Base-by-base conservation (phyloP, 2,888 invertebrate species). In the Antheraea assamensis region DNA sequence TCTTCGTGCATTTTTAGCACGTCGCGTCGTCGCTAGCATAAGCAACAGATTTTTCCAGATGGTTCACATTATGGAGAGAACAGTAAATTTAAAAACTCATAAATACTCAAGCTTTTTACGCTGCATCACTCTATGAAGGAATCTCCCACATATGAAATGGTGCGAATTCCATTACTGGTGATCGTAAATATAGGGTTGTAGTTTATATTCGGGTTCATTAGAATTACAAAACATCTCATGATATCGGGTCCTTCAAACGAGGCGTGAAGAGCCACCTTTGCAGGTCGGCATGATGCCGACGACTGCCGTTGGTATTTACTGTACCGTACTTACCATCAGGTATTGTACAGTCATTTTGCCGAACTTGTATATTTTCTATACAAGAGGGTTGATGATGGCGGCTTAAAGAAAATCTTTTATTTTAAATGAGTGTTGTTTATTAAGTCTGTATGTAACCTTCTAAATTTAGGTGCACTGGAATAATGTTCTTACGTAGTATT, bases 1-100 rank as follows among this genome's bases (percentile, higher is more conserved):
- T 68, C 35, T 35, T n/a, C 35, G 68, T 68, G 35, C 35, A 35
- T 35, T 68, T 68, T 68, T 35, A 68, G 21, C 35, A 68, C 68
- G 68, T 35, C 35, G 24, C n/a, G 15, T 13, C 42, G 66, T 19
- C n/a, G 4, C 35, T 68, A n/a, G 31, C 35, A 68, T 35, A 35
- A 68, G 35, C 21, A 35, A 31, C 35, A 31, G 0, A 19, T 21
- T 66, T 35, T 0, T 1, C 35, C 35, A 68, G 68, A 68, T 35
- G 21, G 68, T 68, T 30, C 52, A 52, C 10, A 52, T 55, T 71
- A 52, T 31, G 19, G 10, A 55, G 21, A 42, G 27, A 27, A 71
- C 27, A 31, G 30, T 52, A 52, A 0, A 52, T 52, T 52, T 52
- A 13, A 35, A 10, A 19, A 52, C 19, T 2, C 2, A 7, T 52